phyloP scores from a whole-genome alignment of 2,113 vertebrate genomes.

The Anthoscopus minutus region DNA sequence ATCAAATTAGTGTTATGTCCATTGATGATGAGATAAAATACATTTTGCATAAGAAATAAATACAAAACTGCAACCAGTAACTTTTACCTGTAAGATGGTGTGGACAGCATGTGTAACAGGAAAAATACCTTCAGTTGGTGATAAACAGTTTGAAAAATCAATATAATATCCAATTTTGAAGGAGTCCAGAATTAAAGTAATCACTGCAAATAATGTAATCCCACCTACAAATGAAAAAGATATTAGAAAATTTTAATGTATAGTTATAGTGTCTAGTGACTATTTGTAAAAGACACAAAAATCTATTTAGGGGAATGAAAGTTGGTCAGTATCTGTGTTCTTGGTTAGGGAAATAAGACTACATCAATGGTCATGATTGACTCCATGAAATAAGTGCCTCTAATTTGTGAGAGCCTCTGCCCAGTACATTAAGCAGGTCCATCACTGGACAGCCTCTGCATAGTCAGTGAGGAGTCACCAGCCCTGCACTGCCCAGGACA shows the following conservation, averaged over 20 bases:
- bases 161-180: conserved; percentile 92
- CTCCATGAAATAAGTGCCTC: neutral
- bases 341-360: neutral
- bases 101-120: conserved; percentile 85
- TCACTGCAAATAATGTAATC: conserved; percentile 85
- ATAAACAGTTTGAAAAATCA: conserved; percentile 86
- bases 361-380: neutral
- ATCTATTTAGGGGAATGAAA: neutral
- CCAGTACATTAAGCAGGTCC: rapidly evolving
- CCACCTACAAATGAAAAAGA: conserved; percentile 74
- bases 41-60: neutral
- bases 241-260: neutral
- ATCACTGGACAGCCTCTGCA: rapidly evolving
- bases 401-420: neutral
- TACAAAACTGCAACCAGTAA: neutral
- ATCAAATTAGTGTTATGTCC: neutral
- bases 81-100: conserved; percentile 87
- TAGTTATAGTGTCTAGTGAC: neutral
- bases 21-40: neutral
- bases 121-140: conserved; percentile 84
- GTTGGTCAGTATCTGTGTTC: neutral
- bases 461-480: rapidly evolving
- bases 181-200: conserved; percentile 89
- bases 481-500: neutral
- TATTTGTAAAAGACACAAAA: neutral